Evolutionary conservation across 53 echinoderm and acorn worm species (phyloP).

Genomic region (Patiria pectinifera): DNA sequence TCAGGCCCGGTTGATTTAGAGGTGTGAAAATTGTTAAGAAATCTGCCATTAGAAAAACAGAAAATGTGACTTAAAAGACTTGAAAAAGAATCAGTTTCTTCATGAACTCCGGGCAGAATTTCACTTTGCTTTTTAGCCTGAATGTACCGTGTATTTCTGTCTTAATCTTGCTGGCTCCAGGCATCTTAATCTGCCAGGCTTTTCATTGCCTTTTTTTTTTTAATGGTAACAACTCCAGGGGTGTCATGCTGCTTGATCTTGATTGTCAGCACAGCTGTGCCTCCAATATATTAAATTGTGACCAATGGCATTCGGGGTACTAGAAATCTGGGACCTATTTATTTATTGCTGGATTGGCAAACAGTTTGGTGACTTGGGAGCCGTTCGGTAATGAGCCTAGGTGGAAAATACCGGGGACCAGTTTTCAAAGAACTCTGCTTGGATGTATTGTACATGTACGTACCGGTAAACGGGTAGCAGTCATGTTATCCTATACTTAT

Average conservation of each 20-base stretch:
- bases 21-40: not conserved
- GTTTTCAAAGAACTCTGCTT: not conserved
- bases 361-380: not conserved
- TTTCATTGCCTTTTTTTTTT: not conserved
- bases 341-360: not conserved
- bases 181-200: not conserved
- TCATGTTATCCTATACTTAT: too few relatives aligned
- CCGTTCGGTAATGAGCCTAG: not conserved
- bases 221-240: not conserved
- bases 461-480: too few relatives aligned
- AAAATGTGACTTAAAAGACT: not conserved
- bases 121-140: not conserved
- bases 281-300: constrained; percentile 9
- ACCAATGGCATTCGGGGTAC: not conserved
- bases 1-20: not conserved
- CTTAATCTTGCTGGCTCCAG: constrained; percentile 16
- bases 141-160: not conserved
- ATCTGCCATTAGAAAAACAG: not conserved
- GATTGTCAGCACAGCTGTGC: constrained; percentile 30
- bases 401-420: not conserved
- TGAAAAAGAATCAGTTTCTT: not conserved
- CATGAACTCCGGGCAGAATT: not conserved
- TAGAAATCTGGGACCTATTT: not conserved
- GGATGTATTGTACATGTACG: too few relatives aligned
- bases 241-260: constrained; percentile 22